A percentile compares a stretch with the other conserved stretches of the same genome.
These are phyloP conservation scores for Lithobates pipiens DNA, from an alignment of 2,797 vertebrate species.

Conservation along the genomic window DNA sequence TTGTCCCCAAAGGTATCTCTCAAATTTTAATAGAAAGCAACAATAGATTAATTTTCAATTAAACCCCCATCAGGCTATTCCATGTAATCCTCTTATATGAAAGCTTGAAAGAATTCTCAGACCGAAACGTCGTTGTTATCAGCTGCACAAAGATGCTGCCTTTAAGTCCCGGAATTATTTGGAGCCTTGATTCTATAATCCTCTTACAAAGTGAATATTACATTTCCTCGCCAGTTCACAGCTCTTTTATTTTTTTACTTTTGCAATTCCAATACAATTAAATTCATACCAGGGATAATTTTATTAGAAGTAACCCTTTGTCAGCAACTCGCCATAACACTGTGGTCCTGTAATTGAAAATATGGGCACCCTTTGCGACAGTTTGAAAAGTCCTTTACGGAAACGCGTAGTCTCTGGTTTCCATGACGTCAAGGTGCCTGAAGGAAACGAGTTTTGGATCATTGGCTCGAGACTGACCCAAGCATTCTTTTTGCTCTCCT, in stretches of 20 bases:
- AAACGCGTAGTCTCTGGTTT: slow-evolving; percentile 19
- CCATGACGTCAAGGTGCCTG: slow-evolving; percentile 30
- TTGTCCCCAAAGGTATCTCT: not conserved
- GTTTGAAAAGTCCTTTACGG: slow-evolving; percentile 1
- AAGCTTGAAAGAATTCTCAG: not conserved
- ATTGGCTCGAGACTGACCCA: slow-evolving; percentile 19
- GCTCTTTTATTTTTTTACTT: not conserved
- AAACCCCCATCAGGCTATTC: not conserved
- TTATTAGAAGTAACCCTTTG: not conserved
- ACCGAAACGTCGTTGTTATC: not conserved
- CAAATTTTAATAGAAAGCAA: not conserved
- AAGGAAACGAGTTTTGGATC: slow-evolving; percentile 55
- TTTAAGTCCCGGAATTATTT: not conserved
- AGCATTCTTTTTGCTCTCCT: slow-evolving; percentile 62
- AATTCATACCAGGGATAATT: too few species aligned
- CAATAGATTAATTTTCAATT: not conserved
- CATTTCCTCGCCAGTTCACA: not conserved
- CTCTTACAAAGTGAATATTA: not conserved
- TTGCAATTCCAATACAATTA: not conserved
- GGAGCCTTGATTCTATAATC: slow-evolving; percentile 3
- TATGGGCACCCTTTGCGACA: not conserved
- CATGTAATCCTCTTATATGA: slow-evolving; percentile 9
- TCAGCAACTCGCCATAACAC: not conserved
- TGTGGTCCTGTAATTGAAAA: not conserved
- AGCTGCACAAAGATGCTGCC: not conserved